Evolutionary conservation across 2,797 vertebrate species (phyloP), one percentile per base, ranked within the genome.

Genomic region (Gymnoscopelus microlampas): DNA sequence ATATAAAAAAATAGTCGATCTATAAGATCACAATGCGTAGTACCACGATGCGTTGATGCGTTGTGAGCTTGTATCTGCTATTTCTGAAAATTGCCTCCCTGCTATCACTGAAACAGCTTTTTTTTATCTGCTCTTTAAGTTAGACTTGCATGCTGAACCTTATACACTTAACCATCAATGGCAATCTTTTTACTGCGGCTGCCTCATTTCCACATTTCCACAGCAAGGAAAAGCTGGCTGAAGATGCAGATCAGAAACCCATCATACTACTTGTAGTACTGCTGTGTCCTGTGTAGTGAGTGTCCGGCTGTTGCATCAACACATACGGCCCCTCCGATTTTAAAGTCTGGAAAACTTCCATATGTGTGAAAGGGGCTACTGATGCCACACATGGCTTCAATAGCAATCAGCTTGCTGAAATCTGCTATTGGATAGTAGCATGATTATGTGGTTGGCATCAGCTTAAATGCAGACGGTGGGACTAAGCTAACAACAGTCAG

Each of bases 61-160:
- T 6, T 53, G 14, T 53, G 13, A 53, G 8, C 51, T 53, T 14
- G 15, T 15, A 14, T 19, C 19, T 29, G 26, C 26, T 29, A 29
- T 29, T 29, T 29, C 26, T 29, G 26, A 29, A 29, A 29, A 29
- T n/a, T 57, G 24, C 32, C 29, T 44, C 60, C 51, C 51, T 9
- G 1, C 12, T 26, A 19, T 47, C 61, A 48, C 51, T 9, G 1
- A 12, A 26, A n/a, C 3, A 65, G 26, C 44, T 32, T 59, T 54
- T 62, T 51, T 65, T 32, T 48, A 32, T 60, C 47, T 13, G 12
- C 15, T 63, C 74, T 79, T 29, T 39, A 50, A 39, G 10, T 10
- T 63, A 55, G 23, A 61, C 26, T 32, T 60, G 3, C 32, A 60
- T 57, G 10, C 29, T n/a, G 60, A 53, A 57, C 3, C 48, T 61